Base-by-base conservation (phyloP, 1,140 invertebrate species). In the Melanaphis sacchari region DNA sequence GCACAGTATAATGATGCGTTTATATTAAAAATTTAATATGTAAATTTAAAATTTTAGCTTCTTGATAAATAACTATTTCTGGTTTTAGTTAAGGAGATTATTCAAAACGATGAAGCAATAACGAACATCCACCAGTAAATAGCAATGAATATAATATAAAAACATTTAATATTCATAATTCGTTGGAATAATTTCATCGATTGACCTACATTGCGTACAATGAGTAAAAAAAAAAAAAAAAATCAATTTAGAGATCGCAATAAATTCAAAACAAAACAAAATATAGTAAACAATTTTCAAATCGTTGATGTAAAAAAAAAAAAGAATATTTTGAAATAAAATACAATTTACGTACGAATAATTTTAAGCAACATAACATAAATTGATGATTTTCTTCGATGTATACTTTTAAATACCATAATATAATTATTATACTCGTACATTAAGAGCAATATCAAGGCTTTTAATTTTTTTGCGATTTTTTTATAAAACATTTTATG, bases 11-110 rank as follows among this genome's bases (percentile, higher is more conserved):
- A 76, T 76, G 59, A 76, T 76, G 31, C 59, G 31, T 18, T 76
- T 87, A n/a, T 87, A 87, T 87, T 87, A 87, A 87, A 87, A 87
- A 87, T n/a, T 46, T 15, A 46, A 87, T 87, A 87, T 87, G 41
- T 46, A 46, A 87, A 87, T 87, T 87, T 41, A 31, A 18, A 46
- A 87, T 46, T 87, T 87, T 21, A 87, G 41, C 15, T 36, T n/a
- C 82, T 9, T 46, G 46, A 46, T 87, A 46, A 87, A 46, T 46
- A 21, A 15, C 41, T 5, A 41, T 87, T 46, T 87, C 21, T 6
- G 84, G 41, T 87, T 46, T 87, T 0, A 21, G 11, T 87, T 46
- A 87, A 46, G 41, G 24, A 87, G 41, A 46, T 46, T 87, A 87
- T 46, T 46, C 84, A 87, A 46, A 87, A 46, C 41, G 31, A 40